Evolutionary conservation across 2,113 vertebrate genomes (phyloP).

Genomic region (Procavia capensis): DNA sequence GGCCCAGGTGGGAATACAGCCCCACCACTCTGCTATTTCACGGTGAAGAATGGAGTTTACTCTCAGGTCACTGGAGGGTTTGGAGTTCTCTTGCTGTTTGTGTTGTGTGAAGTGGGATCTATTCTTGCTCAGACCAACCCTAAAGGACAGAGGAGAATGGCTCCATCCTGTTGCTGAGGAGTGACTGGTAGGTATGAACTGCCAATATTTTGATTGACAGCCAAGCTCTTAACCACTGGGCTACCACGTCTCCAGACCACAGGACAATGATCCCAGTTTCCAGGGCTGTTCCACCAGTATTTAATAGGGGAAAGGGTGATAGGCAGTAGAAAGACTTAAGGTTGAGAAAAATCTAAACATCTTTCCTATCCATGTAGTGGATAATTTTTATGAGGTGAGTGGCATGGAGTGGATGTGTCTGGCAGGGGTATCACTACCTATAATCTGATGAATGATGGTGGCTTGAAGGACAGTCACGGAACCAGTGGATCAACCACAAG

Average conservation of each 20-base stretch:
- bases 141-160: too few species aligned
- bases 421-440: neutral
- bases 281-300: accelerated
- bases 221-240: too few species aligned
- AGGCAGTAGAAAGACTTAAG: accelerated
- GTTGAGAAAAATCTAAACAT: accelerated
- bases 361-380: accelerated
- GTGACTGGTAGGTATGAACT: too few species aligned
- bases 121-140: too few species aligned
- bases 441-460: accelerated
- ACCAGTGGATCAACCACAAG: accelerated
- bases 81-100: too few species aligned
- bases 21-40: neutral
- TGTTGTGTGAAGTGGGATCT: too few species aligned
- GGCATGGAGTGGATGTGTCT: accelerated
- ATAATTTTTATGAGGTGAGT: accelerated
- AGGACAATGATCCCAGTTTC: accelerated
- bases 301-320: neutral
- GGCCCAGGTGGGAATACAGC: neutral
- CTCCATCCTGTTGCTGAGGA: too few species aligned
- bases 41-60: neutral
- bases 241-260: accelerated
- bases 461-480: too few species aligned
- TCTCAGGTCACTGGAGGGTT: neutral
- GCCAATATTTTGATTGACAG: too few species aligned